Base-by-base conservation (phyloP, 2,888 invertebrate genomes). In the Ceramica pisi region DNA sequence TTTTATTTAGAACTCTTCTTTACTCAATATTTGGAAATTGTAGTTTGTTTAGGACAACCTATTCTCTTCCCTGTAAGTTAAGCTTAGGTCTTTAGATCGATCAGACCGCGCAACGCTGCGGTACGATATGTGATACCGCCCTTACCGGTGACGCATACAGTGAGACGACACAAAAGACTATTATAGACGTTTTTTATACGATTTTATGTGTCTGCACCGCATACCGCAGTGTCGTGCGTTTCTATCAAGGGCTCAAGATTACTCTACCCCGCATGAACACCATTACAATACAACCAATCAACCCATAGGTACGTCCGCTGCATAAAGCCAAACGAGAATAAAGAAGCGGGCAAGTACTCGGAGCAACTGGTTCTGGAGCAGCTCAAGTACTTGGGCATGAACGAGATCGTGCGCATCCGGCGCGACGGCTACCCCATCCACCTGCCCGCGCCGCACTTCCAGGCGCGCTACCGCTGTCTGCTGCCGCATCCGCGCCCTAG, bases 391-490 rank as follows among this genome's bases (percentile, higher is more conserved):
- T 96, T 99, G 76, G 99, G 99, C 75, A 99, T 99, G 98, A 96
- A 98, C 91, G 99, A 99, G 92, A 99, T 99, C 82, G 99, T 99
- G 85, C 96, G 98, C 78, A 99, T 99, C 80, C 96, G 99, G 8
- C 97, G 98, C 87, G 98, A 99, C 92, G 99, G 99, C 6, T 99
- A 97, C 93, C 99, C 99, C 0, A 97, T 98, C 81, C 99, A 99
- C 89, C 96, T 98, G 93, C 96, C 97, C 38, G 97, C 98, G 89
- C 96, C 97, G 67, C 97, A 98, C 84, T 99, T 99, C 92, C 96
- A 97, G 41, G 94, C 96, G 71, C 96, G 98, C 66, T 99, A 98
- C 92, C 97, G 97, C 80, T 98, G 98, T 90, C 95, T 98, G 76
- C 91, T 97, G 82, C 96, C 97, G n/a, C 95, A 94, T 48, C 92